Evolutionary conservation across 2,888 invertebrate genomes (phyloP), one percentile per base, ranked within the genome.

Genomic region (Melipona bicolor): DNA sequence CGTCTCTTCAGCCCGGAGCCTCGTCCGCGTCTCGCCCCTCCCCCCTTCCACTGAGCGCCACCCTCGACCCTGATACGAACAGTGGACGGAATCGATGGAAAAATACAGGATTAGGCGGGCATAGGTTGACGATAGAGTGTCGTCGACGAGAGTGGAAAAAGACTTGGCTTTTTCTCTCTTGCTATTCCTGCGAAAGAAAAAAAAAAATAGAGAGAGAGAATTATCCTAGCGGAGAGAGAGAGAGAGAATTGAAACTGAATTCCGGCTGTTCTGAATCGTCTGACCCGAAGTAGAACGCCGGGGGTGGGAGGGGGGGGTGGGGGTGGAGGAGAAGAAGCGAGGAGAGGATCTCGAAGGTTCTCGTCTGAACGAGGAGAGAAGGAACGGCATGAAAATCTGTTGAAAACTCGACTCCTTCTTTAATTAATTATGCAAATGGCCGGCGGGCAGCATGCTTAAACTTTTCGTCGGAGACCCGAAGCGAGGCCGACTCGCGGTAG

Each of bases 1-100:
- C 93, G 91, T 95, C 95, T 95, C 95, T 95, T 95, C 95, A 94
- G 94, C 87, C 85, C 89, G 81, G 19, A 70, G 67, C 36, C 43
- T 49, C 91, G 84, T 84, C 83, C 89, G 79, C 86, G 77, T 86
- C 90, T 87, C 89, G 84, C 86, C 88, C 87, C 90, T 87, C 4
- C 95, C 86, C 87, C 87, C 90, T 87, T 82, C 87, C 78, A 52
- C 77, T 87, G 87, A 77, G 84, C 43, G 21, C 88, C 89, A 81
- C 91, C 86, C 85, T 85, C 91, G 86, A 88, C 86, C 90, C 86
- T 88, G 88, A 84, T 90, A 90, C 90, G 89, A 91, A 88, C 90
- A 89, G 84, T 87, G 91, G 89, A 90, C 91, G 91, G 65, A 93
- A 93, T 94, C 94, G 92, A 93, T 93, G 93, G 91, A 93, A 94